These are phyloP conservation scores for Anastrepha obliqua DNA, from an alignment of 1,140 invertebrate species.

Conservation along the genomic window DNA sequence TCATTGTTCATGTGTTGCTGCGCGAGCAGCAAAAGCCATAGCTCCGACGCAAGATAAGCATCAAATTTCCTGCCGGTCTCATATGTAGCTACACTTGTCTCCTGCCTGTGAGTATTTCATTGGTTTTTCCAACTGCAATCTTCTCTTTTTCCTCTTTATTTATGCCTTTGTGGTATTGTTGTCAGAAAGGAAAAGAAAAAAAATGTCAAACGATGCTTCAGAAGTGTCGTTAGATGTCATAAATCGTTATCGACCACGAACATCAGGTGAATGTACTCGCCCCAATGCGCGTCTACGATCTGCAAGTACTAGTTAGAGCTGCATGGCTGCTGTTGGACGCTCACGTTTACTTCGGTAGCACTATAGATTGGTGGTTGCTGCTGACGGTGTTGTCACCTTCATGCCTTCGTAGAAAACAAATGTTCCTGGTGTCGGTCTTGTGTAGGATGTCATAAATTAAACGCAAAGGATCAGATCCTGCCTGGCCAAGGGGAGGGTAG, in stretches of 20 bases:
- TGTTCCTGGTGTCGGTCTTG: background rate
- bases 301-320: background rate
- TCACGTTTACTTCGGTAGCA: background rate
- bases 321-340: constrained; percentile 60
- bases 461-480: constrained; percentile 18
- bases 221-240: constrained; percentile 61
- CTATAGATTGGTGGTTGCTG: background rate
- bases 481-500: background rate
- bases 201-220: constrained; percentile 34
- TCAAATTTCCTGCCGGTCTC: constrained; percentile 45
- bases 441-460: constrained; percentile 54
- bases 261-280: constrained; percentile 70
- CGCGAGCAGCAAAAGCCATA: background rate
- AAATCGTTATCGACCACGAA: constrained; percentile 73
- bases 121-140: constrained; percentile 9
- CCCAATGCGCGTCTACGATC: background rate
- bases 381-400: constrained; percentile 8
- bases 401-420: background rate
- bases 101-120: background rate
- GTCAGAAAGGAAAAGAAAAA: constrained; percentile 17
- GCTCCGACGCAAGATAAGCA: constrained; percentile 28
- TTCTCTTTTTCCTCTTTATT: background rate
- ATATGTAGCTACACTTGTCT: background rate
- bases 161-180: constrained; percentile 28
- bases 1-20: background rate